These are phyloP conservation scores for Nephrotoma appendiculata DNA, from an alignment of 2,888 invertebrate species.

Conservation along the genomic window DNA sequence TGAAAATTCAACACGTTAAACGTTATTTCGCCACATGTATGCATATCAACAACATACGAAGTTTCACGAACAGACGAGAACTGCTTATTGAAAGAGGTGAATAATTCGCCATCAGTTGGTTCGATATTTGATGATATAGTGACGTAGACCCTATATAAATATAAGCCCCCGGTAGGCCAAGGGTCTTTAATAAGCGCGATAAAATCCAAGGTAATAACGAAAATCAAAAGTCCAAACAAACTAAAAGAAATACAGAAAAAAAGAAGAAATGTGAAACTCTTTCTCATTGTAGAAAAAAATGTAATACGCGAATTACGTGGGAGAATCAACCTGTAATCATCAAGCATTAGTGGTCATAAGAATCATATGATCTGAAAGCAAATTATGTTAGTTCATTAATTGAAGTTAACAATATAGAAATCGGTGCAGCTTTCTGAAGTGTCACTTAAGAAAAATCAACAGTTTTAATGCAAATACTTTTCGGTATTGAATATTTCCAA, in stretches of 20 bases:
- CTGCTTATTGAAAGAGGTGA: too few species aligned
- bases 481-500: too few species aligned
- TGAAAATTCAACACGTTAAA: too few species aligned
- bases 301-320: not conserved
- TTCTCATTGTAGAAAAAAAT: not conserved
- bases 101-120: too few species aligned
- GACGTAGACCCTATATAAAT: too few species aligned
- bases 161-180: too few species aligned
- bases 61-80: too few species aligned
- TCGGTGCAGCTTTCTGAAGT: not conserved
- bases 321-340: not conserved
- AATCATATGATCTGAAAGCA: not conserved
- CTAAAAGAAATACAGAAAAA: not conserved
- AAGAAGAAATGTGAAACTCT: not conserved
- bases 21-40: too few species aligned
- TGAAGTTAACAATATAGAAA: not conserved
- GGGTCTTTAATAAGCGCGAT: too few species aligned
- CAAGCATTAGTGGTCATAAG: not conserved
- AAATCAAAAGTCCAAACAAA: not conserved
- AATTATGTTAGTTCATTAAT: not conserved
- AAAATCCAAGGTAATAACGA: not conserved
- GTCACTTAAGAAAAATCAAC: not conserved
- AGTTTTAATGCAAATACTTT: too few species aligned
- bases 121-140: too few species aligned
- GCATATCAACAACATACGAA: too few species aligned